Conservation (phyloP, 2,888 invertebrate genomes). For the Ormyrus labotus region DNA sequence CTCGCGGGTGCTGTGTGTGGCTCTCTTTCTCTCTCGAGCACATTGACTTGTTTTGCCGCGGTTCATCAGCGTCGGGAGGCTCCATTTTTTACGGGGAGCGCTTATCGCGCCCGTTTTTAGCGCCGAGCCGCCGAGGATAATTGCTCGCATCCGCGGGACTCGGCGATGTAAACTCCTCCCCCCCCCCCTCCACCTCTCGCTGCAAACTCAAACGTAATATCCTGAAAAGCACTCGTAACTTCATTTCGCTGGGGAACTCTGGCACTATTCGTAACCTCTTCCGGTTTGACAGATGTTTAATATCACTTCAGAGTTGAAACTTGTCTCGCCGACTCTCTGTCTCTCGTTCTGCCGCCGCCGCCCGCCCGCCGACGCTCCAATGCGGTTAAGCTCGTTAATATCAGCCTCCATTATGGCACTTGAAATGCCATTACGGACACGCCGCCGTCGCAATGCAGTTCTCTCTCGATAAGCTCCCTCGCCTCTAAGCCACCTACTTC, state of each 20-base stretch:
- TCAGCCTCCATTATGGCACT: constrained; percentile 55
- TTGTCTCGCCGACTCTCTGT: constrained; percentile 34
- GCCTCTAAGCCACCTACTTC: background rate
- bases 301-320: constrained; percentile 54
- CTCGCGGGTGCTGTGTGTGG: no score
- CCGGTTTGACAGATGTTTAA: constrained; percentile 70
- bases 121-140: background rate
- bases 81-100: background rate
- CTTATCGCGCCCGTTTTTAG: background rate
- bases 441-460: constrained; percentile 17
- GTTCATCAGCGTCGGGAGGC: constrained; percentile 27
- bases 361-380: constrained; percentile 9
- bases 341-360: background rate
- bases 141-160: constrained; percentile 3
- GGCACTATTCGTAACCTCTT: constrained; percentile 62
- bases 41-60: background rate
- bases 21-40: no score
- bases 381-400: constrained; percentile 55
- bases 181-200: constrained; percentile 46
- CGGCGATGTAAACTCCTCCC: constrained; percentile 11
- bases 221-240: constrained; percentile 72
- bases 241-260: constrained; percentile 63
- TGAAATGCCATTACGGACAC: constrained; percentile 54
- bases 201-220: constrained; percentile 74
- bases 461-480: constrained; percentile 17